Evolutionary conservation across 2,888 invertebrate genomes (phyloP).

Genomic region (Cosmia trapezina): DNA sequence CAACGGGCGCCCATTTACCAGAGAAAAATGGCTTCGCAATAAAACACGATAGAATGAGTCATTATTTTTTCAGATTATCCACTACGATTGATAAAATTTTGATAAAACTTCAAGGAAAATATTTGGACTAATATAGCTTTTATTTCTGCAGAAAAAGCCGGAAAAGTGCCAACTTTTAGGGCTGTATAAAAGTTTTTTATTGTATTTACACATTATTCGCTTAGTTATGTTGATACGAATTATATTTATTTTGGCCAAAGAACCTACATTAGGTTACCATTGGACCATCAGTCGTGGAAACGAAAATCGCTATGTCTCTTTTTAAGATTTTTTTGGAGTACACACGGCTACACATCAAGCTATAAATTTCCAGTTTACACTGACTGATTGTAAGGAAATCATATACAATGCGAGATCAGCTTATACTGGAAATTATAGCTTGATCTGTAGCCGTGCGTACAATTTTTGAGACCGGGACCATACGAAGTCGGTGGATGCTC

Average conservation of each 20-base stretch:
- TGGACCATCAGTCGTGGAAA: background rate
- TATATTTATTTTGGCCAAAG: constrained; percentile 12
- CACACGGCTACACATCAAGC: no score
- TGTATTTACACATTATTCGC: constrained; percentile 4
- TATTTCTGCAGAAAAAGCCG: constrained; percentile 6
- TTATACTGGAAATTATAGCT: no score
- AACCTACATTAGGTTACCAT: background rate
- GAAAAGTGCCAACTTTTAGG: constrained; percentile 6
- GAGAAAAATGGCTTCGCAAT: constrained; percentile 70
- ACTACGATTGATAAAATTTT: constrained; percentile 57
- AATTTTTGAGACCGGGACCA: background rate
- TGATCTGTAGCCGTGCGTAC: no score
- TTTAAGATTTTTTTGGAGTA: background rate
- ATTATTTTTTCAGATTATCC: constrained; percentile 67
- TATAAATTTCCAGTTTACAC: no score
- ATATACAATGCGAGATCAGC: no score
- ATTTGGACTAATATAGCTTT: constrained; percentile 27
- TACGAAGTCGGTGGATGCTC: background rate
- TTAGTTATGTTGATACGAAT: background rate
- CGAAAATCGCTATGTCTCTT: background rate
- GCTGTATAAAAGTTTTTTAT: constrained; percentile 27
- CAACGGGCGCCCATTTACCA: constrained; percentile 65
- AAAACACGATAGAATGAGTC: constrained; percentile 68
- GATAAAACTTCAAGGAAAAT: constrained; percentile 45
- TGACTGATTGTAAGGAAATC: no score